Base-by-base conservation (phyloP, 2,888 invertebrate species). In the Drosophila birchii region DNA sequence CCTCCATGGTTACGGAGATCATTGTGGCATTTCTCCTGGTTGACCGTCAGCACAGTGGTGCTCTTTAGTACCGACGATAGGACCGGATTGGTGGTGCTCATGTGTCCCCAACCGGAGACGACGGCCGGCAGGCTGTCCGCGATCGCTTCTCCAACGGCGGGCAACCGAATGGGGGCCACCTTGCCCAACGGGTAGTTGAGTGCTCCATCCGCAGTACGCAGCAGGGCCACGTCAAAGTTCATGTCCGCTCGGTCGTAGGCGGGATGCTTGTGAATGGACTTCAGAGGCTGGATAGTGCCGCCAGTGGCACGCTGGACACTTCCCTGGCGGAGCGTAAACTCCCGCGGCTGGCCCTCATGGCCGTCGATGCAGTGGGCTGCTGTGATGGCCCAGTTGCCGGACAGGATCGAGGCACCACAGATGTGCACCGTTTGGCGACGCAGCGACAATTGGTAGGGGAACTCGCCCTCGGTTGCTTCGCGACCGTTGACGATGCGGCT, bases 31-130 rank as follows among this genome's bases (percentile, higher is more conserved):
- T 77, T 76, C 18, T 77, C 58, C 55, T 91, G 91, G 47, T 91
- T 86, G 38, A 90, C 83, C n/a, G 84, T 90, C 16, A 76, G 77
- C 11, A 92, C 90, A 1, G 83, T 82, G 1, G 90, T 81, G 67
- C 91, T 91, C 63, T 89, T 91, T 0, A 92, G 70, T 5, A 88
- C 83, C 1, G 79, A 75, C 16, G 91, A 90, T 3, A 91, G 71
- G 6, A 81, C 64, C 18, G 90, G 78, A 44, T 90, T 84, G 0
- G 56, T 56, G 20, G 89, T 81, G 69, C 86, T 90, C 82, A 90
- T 88, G 56, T 92, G 90, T 5, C 91, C 91, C 91, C 91, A 92
- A 4, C 91, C 91, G 9, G 92, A 91, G 5, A 92, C 89, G 12
- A 81, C 69, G 3, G 89, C 91, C 0, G 70, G 51, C 4, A 56